phyloP scores from a whole-genome alignment of 1,140 invertebrate genomes.

The Dreissena polymorpha region DNA sequence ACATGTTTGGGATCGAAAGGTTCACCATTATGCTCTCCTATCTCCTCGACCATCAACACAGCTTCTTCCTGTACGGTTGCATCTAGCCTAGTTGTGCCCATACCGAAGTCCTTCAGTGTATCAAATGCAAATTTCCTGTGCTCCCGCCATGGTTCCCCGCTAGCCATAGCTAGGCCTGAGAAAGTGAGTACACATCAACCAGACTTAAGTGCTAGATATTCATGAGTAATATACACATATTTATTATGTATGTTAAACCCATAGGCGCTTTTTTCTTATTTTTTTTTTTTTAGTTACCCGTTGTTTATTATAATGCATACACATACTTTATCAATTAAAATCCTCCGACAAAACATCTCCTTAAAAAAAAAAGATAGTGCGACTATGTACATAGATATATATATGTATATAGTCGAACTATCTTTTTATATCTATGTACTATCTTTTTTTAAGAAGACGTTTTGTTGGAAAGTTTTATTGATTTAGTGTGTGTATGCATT shows the following conservation, averaged over 20 bases:
- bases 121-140: constrained; percentile 15
- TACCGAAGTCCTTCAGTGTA: constrained; percentile 47
- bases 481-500: too few relatives aligned
- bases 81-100: constrained; percentile 33
- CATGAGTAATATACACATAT: background rate
- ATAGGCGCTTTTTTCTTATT: background rate
- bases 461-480: too few relatives aligned
- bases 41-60: background rate
- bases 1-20: constrained; percentile 31
- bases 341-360: too few relatives aligned
- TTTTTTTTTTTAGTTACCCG: too few relatives aligned
- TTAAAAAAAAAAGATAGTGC: too few relatives aligned
- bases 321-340: too few relatives aligned
- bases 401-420: too few relatives aligned
- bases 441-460: too few relatives aligned
- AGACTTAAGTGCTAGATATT: background rate
- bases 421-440: too few relatives aligned
- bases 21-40: constrained; percentile 11
- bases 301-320: too few relatives aligned
- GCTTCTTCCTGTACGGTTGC: constrained; percentile 41
- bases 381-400: too few relatives aligned
- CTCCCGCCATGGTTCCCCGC: constrained; percentile 21
- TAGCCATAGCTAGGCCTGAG: constrained; percentile 17
- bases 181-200: background rate
- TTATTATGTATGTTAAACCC: background rate